Percentiles rank a stretch among this genome's conserved stretches.
Conservation (phyloP, 1,140 invertebrate genomes). For the Formica selysi region DNA sequence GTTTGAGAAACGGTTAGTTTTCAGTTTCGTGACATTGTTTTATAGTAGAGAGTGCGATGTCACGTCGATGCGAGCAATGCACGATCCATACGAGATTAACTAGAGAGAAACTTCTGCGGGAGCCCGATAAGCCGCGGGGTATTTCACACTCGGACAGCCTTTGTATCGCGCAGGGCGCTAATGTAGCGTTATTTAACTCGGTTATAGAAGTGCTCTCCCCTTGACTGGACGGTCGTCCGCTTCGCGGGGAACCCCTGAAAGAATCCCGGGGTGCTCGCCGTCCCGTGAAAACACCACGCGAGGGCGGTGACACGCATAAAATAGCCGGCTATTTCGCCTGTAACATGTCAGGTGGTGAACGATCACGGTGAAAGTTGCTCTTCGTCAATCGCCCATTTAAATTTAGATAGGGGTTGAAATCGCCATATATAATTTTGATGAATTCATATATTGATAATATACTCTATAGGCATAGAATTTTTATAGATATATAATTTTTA, state of each 20-base stretch:
- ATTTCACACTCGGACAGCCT: conserved; percentile 86
- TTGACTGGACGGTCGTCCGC: conserved; percentile 25
- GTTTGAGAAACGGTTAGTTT: conserved; percentile 11
- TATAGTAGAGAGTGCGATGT: not conserved
- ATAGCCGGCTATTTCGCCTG: conserved; percentile 78
- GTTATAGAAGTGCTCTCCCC: conserved; percentile 78
- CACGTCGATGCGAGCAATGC: not conserved
- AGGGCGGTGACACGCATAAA: conserved; percentile 84
- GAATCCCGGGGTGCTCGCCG: conserved; percentile 83
- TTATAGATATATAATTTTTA: too few species aligned
- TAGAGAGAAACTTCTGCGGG: conserved; percentile 80
- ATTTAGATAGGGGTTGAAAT: not conserved
- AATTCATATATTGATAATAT: not conserved
- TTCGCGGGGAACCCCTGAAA: conserved; percentile 58
- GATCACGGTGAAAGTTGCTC: conserved; percentile 41
- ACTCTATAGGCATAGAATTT: not conserved
- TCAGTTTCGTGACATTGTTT: conserved; percentile 9
- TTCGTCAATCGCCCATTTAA: not conserved
- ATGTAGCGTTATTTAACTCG: conserved; percentile 86
- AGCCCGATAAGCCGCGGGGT: conserved; percentile 84
- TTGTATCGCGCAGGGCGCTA: conserved; percentile 81
- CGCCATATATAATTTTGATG: not conserved
- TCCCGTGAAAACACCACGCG: conserved; percentile 85
- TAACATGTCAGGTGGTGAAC: conserved; percentile 63
- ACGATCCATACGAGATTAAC: conserved; percentile 49